Base-by-base conservation (phyloP, 2,797 vertebrate species). In the Enteromius radiatus region DNA sequence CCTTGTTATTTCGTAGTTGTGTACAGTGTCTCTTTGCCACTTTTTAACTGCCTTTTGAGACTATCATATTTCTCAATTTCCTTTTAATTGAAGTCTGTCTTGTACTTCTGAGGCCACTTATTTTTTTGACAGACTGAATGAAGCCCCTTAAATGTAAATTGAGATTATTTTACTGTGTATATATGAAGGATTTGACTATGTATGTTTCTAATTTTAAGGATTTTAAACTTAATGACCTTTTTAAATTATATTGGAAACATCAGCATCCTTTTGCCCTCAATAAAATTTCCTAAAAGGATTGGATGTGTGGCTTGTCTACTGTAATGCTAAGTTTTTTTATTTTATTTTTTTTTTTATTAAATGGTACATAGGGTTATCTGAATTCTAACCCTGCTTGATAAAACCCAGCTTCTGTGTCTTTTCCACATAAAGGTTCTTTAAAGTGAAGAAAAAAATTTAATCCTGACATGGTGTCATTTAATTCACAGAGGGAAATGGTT, bases 171-270 rank as follows among this genome's bases (percentile, higher is more conserved):
- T 88, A 67, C 26, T 41, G 26, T 64, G 54, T 86, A 14, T 33
- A 45, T 71, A 78, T 80, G 70, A 61, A 52, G 23, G 56, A 26
- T 76, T 79, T 84, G 49, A 76, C 21, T 88, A 79, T 88, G 78
- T 82, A 74, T 84, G 87, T 88, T 73, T 76, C 3, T 75, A 86
- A 88, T 68, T 83, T 83, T 84, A 86, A 74, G 73, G 61, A 76
- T 61, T 82, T 88, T 78, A 82, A 70, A 84, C 76, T 82, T 76
- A 70, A 21, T 82, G 33, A 76, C 3, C 14, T 47, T 31, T 15
- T 64, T 84, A 86, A 85, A 10, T 84, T 87, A 87, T 87, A 76
- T 28, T 54, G 49, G 65, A 26, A 54, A n/a, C 38, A 0, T 54
- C 41, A 28, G 33, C 71, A 63, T 74, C 70, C 23, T 74, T 68